Percentiles rank a stretch among this genome's conserved stretches.
Evolutionary conservation across 1,140 invertebrate genomes (phyloP).

Genomic region (Parasteatoda tepidariorum): DNA sequence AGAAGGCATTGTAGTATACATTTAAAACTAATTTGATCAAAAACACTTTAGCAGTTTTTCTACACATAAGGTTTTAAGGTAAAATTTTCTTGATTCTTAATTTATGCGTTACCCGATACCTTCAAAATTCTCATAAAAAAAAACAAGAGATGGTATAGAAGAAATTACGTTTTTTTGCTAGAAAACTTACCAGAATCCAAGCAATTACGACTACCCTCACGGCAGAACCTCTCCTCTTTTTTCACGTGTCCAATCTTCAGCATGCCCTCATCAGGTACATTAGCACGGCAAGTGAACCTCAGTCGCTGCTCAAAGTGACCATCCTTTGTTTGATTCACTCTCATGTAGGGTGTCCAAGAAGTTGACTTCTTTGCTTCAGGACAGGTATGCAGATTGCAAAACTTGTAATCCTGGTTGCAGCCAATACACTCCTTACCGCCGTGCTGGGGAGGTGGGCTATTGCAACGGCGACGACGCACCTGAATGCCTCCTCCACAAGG

Average conservation of each 20-base stretch:
- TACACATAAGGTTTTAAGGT: too few species aligned
- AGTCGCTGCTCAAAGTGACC: slow-evolving; percentile 80
- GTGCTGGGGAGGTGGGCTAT: slow-evolving; percentile 74
- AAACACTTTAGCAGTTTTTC: too few species aligned
- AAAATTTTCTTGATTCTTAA: too few species aligned
- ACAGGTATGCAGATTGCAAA: slow-evolving; percentile 79
- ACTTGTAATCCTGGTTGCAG: slow-evolving; percentile 73
- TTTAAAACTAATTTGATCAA: too few species aligned
- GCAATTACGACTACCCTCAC: slow-evolving; percentile 73
- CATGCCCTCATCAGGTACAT: slow-evolving; percentile 75
- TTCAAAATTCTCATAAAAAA: too few species aligned
- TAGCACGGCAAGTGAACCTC: slow-evolving; percentile 81
- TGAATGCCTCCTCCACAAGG: slow-evolving; percentile 67
- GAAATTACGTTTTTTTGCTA: too few species aligned
- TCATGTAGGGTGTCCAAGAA: slow-evolving; percentile 83
- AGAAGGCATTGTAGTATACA: too few species aligned
- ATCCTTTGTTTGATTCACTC: slow-evolving; percentile 70
- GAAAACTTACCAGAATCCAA: slow-evolving; percentile 63
- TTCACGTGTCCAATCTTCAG: slow-evolving; percentile 77
- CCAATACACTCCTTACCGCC: slow-evolving; percentile 78
- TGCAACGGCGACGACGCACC: slow-evolving; percentile 73
- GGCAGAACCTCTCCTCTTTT: slow-evolving; percentile 82
- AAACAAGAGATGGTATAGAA: too few species aligned
- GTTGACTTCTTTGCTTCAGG: slow-evolving; percentile 76
- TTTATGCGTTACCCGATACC: too few species aligned